Conservation (phyloP, 2,888 invertebrate genomes). For the Lithophane semibrunnea region DNA sequence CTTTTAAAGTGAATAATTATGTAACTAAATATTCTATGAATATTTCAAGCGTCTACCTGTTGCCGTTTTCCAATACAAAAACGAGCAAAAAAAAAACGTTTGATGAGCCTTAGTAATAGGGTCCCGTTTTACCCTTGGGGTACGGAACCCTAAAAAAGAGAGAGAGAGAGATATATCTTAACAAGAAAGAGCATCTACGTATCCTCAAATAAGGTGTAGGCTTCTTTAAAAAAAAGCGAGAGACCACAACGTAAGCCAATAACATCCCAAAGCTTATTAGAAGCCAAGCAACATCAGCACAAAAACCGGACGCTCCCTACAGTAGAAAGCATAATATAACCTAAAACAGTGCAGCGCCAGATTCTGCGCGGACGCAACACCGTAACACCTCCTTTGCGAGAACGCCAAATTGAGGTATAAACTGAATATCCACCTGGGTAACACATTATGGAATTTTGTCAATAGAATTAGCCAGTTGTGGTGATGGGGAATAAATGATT, state of each 20-base stretch:
- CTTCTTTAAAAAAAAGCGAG: slow-evolving; percentile 16
- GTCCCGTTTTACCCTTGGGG: too few species aligned
- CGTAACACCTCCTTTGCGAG: slow-evolving; percentile 58
- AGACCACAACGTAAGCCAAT: slow-evolving; percentile 5
- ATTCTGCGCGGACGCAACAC: slow-evolving; percentile 65
- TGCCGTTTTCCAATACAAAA: too few species aligned
- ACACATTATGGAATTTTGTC: slow-evolving; percentile 52
- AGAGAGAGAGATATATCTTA: too few species aligned
- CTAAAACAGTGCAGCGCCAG: slow-evolving; percentile 68
- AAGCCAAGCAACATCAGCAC: slow-evolving; percentile 26
- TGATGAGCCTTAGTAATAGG: too few species aligned
- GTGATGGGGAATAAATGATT: too few species aligned
- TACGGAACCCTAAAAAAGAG: too few species aligned
- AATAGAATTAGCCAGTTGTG: slow-evolving; percentile 12
- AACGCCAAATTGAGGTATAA: slow-evolving; percentile 62
- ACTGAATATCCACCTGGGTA: slow-evolving; percentile 67
- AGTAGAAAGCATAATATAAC: slow-evolving; percentile 61
- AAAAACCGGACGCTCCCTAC: slow-evolving; percentile 45
- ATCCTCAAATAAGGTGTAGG: slow-evolving; percentile 12
- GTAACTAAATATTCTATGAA: too few species aligned
- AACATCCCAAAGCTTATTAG: slow-evolving; percentile 14
- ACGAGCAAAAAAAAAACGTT: too few species aligned
- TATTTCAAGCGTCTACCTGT: too few species aligned
- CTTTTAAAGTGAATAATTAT: too few species aligned
- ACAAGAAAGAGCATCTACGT: background rate